phyloP scores from a whole-genome alignment of 2,113 vertebrate genomes.

The Macrotus californicus region DNA sequence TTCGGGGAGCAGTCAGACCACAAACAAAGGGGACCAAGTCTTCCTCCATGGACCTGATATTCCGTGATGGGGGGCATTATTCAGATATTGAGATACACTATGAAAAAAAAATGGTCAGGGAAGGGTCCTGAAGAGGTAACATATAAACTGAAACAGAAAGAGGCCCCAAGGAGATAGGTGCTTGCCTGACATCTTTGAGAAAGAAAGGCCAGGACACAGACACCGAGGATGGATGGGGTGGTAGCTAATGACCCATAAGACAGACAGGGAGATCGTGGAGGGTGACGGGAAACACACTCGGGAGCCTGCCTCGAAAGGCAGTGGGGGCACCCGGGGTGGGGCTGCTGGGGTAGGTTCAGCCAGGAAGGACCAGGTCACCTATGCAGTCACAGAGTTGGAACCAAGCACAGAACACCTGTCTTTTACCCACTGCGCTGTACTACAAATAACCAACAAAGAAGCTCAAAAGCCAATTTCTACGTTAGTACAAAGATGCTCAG shows the following conservation, averaged over 20 bases:
- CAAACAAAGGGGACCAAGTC: neutral
- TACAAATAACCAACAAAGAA: neutral
- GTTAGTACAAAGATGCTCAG: neutral
- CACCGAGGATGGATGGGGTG: neutral
- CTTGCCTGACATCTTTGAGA: neutral
- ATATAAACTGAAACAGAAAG: neutral
- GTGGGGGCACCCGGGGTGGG: neutral
- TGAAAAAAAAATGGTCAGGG: neutral
- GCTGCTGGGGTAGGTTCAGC: neutral
- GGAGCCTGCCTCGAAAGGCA: neutral
- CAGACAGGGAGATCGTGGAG: neutral
- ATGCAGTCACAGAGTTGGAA: neutral
- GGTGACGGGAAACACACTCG: neutral
- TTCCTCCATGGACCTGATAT: neutral
- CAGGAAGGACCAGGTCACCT: neutral
- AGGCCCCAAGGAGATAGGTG: neutral
- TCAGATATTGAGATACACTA: neutral
- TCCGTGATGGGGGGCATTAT: neutral
- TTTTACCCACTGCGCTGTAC: neutral
- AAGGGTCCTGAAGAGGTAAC: neutral
- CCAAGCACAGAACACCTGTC: neutral
- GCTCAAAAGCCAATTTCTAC: neutral
- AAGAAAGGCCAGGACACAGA: neutral
- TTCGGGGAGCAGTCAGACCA: neutral
- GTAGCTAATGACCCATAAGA: neutral